A percentile compares a stretch with the other conserved stretches of the same genome.
Conservation (phyloP, 2,888 invertebrate species). For the Machimus atricapillus region DNA sequence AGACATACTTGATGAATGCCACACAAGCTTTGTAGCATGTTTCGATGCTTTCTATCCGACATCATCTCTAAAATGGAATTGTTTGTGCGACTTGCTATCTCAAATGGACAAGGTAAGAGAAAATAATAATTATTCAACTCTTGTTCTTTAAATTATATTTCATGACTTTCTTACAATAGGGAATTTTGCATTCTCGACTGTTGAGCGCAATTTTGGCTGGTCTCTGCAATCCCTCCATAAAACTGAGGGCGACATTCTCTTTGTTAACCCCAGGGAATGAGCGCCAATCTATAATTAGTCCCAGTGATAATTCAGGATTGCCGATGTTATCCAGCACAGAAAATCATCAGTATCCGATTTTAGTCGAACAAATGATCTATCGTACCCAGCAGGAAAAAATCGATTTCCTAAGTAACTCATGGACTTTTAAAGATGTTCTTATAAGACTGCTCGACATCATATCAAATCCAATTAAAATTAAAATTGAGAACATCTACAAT, state of each 20-base stretch:
- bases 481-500: slow-evolving; percentile 60
- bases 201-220: slow-evolving; percentile 85
- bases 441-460: slow-evolving; percentile 83
- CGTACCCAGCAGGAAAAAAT: slow-evolving; percentile 66
- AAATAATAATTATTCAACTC: no score
- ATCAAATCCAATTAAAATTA: slow-evolving; percentile 74
- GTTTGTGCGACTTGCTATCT: slow-evolving; percentile 82
- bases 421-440: slow-evolving; percentile 78
- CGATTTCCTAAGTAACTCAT: slow-evolving; percentile 59
- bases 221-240: slow-evolving; percentile 78
- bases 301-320: slow-evolving; percentile 73
- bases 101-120: slow-evolving; percentile 71
- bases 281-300: slow-evolving; percentile 66
- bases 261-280: slow-evolving; percentile 66
- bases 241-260: slow-evolving; percentile 78
- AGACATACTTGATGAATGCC: slow-evolving; percentile 86
- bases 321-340: slow-evolving; percentile 74
- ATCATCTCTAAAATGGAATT: slow-evolving; percentile 90
- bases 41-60: slow-evolving; percentile 97
- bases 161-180: slow-evolving; percentile 48
- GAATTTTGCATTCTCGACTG: slow-evolving; percentile 64
- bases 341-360: slow-evolving; percentile 75
- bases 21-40: slow-evolving; percentile 87
- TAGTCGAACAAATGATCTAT: slow-evolving; percentile 80
- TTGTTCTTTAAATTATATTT: no score